Conservation (phyloP, 2,113 vertebrate genomes). For the Accipiter virgatus region DNA sequence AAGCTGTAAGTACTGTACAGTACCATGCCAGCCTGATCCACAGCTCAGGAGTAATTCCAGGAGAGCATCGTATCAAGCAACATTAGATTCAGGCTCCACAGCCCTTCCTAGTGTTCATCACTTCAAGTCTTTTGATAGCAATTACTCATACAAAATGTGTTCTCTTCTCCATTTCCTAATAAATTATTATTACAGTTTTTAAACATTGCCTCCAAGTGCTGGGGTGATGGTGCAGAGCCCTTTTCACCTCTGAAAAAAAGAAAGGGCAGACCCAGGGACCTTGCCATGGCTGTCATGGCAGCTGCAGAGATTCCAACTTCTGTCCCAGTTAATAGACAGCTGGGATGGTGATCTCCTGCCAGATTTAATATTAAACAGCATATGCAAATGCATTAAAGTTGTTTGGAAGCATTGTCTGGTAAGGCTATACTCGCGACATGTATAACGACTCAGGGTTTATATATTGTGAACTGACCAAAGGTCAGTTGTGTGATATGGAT, state of each 20-base stretch:
- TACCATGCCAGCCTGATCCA: neutral
- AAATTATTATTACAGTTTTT: neutral
- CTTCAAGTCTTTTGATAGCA: neutral
- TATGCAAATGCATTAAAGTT: neutral
- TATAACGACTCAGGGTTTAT: neutral
- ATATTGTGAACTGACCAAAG: neutral
- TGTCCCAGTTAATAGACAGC: neutral
- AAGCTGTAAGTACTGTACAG: neutral
- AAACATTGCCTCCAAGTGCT: neutral
- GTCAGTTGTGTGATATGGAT: neutral
- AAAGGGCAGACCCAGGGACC: neutral
- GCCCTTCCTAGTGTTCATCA: neutral
- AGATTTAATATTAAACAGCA: neutral
- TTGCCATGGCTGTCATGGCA: accelerated
- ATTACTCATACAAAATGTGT: neutral
- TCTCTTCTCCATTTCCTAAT: neutral
- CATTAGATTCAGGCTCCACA: neutral
- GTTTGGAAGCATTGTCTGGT: neutral
- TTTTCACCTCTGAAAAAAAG: neutral
- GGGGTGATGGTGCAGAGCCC: neutral
- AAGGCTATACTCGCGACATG: accelerated
- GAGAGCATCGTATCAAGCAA: neutral
- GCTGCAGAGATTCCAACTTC: neutral
- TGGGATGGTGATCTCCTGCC: neutral
- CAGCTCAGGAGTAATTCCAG: neutral